Evolutionary conservation across 2,113 vertebrate species (phyloP).

Genomic region (Podilymbus podiceps): DNA sequence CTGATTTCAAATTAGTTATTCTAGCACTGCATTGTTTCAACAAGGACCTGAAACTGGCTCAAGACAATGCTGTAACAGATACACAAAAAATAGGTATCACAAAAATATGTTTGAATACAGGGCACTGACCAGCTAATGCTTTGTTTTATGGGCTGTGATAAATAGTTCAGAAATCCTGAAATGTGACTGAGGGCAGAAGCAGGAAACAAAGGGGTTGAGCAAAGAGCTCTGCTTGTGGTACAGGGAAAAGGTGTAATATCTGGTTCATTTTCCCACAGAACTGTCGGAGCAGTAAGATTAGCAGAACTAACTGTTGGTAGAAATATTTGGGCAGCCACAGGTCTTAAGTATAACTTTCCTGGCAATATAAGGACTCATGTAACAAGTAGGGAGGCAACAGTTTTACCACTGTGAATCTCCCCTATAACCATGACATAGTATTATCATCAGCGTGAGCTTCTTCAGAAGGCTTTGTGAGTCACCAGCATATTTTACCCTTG

Average conservation of each 20-base stretch:
- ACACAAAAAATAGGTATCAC: not conserved
- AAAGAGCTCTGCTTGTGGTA: not conserved
- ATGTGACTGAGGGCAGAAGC: not conserved
- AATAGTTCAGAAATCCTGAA: not conserved
- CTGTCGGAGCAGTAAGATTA: not conserved
- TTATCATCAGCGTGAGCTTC: not conserved
- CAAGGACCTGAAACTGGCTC: not conserved
- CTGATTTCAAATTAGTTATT: not conserved
- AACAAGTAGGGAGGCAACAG: not conserved
- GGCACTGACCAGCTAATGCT: not conserved
- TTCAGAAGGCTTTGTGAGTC: not conserved
- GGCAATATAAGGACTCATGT: not conserved
- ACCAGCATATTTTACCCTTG: not conserved
- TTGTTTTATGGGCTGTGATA: not conserved
- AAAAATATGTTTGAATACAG: not conserved
- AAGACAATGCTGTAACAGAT: not conserved
- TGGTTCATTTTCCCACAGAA: not conserved
- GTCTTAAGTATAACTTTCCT: not conserved
- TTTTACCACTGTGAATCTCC: not conserved
- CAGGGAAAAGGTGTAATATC: not conserved
- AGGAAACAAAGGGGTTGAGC: not conserved
- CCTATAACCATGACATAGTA: not conserved
- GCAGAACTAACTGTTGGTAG: not conserved
- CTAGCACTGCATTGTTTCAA: not conserved
- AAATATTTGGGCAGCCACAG: not conserved